Conservation (phyloP, 1,140 invertebrate genomes). For the Achroia grisella region DNA sequence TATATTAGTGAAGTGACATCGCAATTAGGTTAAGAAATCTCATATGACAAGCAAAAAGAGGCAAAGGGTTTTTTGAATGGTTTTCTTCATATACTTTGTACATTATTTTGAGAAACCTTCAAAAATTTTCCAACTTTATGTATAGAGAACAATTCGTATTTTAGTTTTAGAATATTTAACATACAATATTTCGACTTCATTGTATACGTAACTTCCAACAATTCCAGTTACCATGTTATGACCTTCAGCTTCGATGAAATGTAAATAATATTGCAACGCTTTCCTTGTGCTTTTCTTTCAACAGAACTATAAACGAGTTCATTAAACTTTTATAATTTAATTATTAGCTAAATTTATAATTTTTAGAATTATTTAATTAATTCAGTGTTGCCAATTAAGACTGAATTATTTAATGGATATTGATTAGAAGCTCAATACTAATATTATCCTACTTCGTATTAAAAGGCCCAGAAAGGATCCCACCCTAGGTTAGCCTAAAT, state of each 20-base stretch:
- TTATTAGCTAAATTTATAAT: slow-evolving; percentile 9
- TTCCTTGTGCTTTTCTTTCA: slow-evolving; percentile 17
- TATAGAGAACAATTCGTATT: slow-evolving; percentile 29
- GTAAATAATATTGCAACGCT: slow-evolving; percentile 48
- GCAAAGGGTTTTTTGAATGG: slow-evolving; percentile 63
- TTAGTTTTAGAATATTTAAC: slow-evolving; percentile 29
- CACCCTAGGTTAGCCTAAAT: slow-evolving; percentile 44
- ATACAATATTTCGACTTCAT: slow-evolving; percentile 25
- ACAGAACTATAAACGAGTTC: too few relatives aligned
- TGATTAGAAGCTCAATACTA: slow-evolving; percentile 27
- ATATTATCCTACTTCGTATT: slow-evolving; percentile 13
- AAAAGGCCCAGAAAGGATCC: slow-evolving; percentile 42
- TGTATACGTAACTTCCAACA: slow-evolving; percentile 45
- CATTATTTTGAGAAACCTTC: slow-evolving; percentile 58
- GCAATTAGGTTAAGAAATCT: slow-evolving; percentile 16
- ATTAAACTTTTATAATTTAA: too few relatives aligned
- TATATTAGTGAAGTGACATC: slow-evolving; percentile 35
- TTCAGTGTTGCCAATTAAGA: slow-evolving; percentile 63
- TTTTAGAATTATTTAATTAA: slow-evolving; percentile 14
- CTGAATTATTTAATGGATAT: slow-evolving; percentile 28
- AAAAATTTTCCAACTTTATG: slow-evolving; percentile 46
- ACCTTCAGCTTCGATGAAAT: slow-evolving; percentile 47
- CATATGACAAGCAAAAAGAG: slow-evolving; percentile 65
- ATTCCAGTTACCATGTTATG: slow-evolving; percentile 65
- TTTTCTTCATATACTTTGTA: slow-evolving; percentile 55